A percentile compares a stretch with the other conserved stretches of the same genome.
Evolutionary conservation across 2,888 invertebrate genomes (phyloP).

Genomic region (Salticus scenicus): DNA sequence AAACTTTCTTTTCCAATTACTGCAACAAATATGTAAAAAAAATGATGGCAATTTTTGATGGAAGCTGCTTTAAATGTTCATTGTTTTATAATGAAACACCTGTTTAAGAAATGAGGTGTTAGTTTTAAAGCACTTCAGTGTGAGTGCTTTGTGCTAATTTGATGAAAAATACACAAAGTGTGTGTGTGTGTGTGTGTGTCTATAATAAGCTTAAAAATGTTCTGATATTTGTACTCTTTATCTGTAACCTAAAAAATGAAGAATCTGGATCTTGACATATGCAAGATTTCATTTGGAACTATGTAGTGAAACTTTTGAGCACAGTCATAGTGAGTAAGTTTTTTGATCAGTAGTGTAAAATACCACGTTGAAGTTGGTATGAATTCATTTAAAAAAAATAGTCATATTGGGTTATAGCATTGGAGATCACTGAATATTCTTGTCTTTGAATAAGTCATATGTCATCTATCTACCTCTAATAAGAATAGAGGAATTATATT

Average conservation of each 20-base stretch:
- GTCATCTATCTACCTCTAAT: constrained; percentile 32
- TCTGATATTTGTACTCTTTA: constrained; percentile 59
- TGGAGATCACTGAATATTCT: constrained; percentile 18
- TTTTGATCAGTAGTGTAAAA: constrained; percentile 53
- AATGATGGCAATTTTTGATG: constrained; percentile 4
- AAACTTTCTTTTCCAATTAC: constrained; percentile 4
- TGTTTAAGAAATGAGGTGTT: neutral
- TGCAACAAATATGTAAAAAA: constrained; percentile 24
- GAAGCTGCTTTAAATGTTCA: constrained; percentile 16
- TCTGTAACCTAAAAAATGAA: constrained; percentile 49
- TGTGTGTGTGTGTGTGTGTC: no score
- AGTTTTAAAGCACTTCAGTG: constrained; percentile 1
- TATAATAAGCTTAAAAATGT: constrained; percentile 43
- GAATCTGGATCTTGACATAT: constrained; percentile 24
- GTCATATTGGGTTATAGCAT: constrained; percentile 34
- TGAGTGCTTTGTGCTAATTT: constrained; percentile 1
- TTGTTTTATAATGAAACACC: constrained; percentile 2
- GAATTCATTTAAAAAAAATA: constrained; percentile 37
- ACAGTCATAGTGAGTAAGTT: constrained; percentile 42
- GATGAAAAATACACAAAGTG: constrained; percentile 15
- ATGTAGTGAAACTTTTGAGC: constrained; percentile 62
- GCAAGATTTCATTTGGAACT: constrained; percentile 42
- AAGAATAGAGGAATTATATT: constrained; percentile 40
- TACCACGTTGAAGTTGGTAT: neutral
- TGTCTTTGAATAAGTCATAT: constrained; percentile 39